Evolutionary conservation across 2,113 vertebrate species (phyloP).

Genomic region (Cyprinodon brontotheroides): DNA sequence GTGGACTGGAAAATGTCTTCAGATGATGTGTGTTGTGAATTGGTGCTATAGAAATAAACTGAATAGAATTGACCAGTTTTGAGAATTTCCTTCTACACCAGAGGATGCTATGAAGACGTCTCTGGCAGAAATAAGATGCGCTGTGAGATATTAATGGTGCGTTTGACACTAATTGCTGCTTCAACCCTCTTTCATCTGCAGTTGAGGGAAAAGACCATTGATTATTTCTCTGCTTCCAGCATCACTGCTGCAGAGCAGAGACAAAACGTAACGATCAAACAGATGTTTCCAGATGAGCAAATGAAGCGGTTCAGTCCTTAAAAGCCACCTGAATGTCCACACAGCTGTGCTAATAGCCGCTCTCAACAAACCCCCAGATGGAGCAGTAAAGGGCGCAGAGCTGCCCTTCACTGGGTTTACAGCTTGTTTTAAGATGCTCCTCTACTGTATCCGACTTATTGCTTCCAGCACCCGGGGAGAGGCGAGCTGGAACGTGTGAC

Average conservation of each 20-base stretch:
- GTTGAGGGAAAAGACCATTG: conserved; percentile 18
- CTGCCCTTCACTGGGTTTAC: not conserved
- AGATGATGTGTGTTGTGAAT: too few species aligned
- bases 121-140: not conserved
- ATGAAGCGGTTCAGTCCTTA: not conserved
- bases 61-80: not conserved
- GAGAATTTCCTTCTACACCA: not conserved
- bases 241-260: conserved; percentile 31
- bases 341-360: conserved; percentile 21
- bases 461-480: conserved; percentile 31
- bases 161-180: conserved; percentile 31
- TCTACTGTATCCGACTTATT: not conserved
- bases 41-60: too few species aligned
- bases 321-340: not conserved
- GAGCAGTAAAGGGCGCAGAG: not conserved
- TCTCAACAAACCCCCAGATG: conserved; percentile 10
- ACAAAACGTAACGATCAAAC: not conserved
- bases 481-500: conserved; percentile 50
- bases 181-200: conserved; percentile 14
- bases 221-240: conserved; percentile 27
- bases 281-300: not conserved
- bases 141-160: conserved; percentile 33
- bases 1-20: too few species aligned
- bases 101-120: not conserved
- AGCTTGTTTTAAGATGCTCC: not conserved